Evolutionary conservation across 2,888 invertebrate species (phyloP).

Genomic region (Xanthorhoe spadicearia): DNA sequence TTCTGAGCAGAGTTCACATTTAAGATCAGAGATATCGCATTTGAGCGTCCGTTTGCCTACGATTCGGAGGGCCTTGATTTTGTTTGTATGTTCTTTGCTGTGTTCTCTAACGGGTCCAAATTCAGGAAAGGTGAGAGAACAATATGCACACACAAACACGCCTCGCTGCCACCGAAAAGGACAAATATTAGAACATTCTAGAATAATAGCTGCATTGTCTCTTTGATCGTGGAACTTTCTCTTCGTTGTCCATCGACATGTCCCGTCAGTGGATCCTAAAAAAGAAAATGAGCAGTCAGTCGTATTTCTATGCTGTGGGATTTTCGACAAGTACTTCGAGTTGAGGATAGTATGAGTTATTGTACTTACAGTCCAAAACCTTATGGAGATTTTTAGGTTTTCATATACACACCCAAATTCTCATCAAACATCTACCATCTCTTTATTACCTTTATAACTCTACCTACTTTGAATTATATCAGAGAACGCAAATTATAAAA

Average conservation of each 20-base stretch:
- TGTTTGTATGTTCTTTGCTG: constrained; percentile 58
- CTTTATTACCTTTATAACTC: too few species aligned
- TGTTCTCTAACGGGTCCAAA: constrained; percentile 65
- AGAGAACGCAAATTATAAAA: too few species aligned
- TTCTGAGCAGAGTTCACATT: constrained; percentile 64
- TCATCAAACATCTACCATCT: too few species aligned
- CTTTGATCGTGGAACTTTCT: constrained; percentile 74
- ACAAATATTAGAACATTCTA: constrained; percentile 72
- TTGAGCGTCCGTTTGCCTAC: constrained; percentile 51
- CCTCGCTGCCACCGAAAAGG: constrained; percentile 77
- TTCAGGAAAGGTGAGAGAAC: constrained; percentile 66
- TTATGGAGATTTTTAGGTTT: not conserved
- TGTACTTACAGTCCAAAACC: not conserved
- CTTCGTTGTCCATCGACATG: constrained; percentile 68
- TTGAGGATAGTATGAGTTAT: not conserved
- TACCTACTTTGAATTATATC: too few species aligned
- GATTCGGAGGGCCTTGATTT: constrained; percentile 49
- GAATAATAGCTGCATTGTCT: constrained; percentile 73
- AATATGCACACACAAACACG: constrained; percentile 69
- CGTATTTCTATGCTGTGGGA: constrained; percentile 12
- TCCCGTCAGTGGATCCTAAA: constrained; percentile 66
- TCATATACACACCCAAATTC: not conserved
- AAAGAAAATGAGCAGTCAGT: constrained; percentile 67
- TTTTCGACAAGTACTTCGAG: not conserved
- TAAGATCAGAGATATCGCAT: constrained; percentile 66